Conservation (phyloP, 2,113 vertebrate species). For the Mus spicilegus region DNA sequence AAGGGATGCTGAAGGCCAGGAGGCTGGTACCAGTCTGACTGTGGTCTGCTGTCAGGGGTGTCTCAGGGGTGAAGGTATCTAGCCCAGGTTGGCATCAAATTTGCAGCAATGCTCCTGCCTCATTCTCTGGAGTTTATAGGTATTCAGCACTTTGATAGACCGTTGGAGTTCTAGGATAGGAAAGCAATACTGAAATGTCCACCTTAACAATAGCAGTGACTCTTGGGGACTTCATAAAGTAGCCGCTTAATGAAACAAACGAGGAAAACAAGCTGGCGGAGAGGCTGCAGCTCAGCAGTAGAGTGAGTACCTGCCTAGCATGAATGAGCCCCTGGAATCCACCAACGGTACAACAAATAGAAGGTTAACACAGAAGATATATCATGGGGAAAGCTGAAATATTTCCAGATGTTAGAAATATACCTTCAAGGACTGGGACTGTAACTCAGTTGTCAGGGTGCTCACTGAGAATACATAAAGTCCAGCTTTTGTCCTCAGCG, state of each 20-base stretch:
- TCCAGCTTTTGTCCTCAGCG: not conserved
- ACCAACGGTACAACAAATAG: not conserved
- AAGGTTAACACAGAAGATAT: not conserved
- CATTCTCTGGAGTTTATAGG: not conserved
- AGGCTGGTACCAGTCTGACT: not conserved
- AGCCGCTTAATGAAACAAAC: not conserved
- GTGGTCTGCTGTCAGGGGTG: not conserved
- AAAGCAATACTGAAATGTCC: not conserved
- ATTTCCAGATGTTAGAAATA: not conserved
- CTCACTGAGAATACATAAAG: not conserved
- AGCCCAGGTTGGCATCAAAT: not conserved
- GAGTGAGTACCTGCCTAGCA: not conserved
- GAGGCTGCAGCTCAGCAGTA: not conserved
- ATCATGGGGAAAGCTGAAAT: not conserved
- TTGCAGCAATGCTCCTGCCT: not conserved
- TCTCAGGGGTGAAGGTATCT: not conserved
- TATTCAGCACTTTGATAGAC: not conserved
- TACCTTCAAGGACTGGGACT: not conserved
- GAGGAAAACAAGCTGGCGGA: not conserved
- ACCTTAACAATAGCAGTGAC: not conserved
- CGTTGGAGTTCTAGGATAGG: not conserved
- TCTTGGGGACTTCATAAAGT: too few relatives aligned
- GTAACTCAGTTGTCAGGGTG: not conserved
- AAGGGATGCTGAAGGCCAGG: slow-evolving; percentile 36
- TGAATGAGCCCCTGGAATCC: not conserved